phyloP scores from a whole-genome alignment of 1,140 invertebrate species.

The Colletes gigas region DNA sequence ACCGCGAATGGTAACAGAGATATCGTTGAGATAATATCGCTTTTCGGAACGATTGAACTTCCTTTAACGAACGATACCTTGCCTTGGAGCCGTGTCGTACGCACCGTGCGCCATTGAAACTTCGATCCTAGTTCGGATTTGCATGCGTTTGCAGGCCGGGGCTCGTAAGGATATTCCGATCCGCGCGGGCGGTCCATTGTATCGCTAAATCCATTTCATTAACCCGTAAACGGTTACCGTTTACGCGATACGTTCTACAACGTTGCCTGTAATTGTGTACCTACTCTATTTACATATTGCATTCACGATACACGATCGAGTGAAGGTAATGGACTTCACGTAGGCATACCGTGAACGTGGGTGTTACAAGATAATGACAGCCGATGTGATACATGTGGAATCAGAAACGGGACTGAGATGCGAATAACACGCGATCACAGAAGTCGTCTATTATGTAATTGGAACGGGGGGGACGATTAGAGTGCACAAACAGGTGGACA shows the following conservation, averaged over 20 bases:
- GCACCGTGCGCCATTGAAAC: conserved; percentile 2
- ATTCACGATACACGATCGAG: conserved; percentile 24
- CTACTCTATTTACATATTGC: conserved; percentile 34
- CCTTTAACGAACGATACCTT: neutral
- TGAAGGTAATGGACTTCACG: conserved; percentile 37
- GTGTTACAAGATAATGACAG: conserved; percentile 43
- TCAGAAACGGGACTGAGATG: conserved; percentile 5
- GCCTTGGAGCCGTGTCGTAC: no score
- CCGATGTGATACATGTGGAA: neutral
- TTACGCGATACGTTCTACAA: conserved; percentile 32
- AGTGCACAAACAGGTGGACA: conserved; percentile 18
- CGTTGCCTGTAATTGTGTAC: conserved; percentile 11
- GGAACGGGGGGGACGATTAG: conserved; percentile 6
- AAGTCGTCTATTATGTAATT: conserved; percentile 12
- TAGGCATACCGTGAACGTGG: conserved; percentile 19
- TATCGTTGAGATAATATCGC: neutral
- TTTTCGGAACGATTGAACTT: neutral
- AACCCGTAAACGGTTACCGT: conserved; percentile 17
- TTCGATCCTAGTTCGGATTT: conserved; percentile 19
- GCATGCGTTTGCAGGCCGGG: neutral
- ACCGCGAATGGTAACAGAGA: neutral
- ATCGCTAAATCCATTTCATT: conserved; percentile 49
- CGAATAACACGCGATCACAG: neutral
- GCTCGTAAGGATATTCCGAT: neutral
- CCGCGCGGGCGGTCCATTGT: conserved; percentile 4